A percentile compares a stretch with the other conserved stretches of the same genome.
phyloP scores from a whole-genome alignment of 2,888 invertebrate genomes.

The Mongoloraphidia duomilia region DNA sequence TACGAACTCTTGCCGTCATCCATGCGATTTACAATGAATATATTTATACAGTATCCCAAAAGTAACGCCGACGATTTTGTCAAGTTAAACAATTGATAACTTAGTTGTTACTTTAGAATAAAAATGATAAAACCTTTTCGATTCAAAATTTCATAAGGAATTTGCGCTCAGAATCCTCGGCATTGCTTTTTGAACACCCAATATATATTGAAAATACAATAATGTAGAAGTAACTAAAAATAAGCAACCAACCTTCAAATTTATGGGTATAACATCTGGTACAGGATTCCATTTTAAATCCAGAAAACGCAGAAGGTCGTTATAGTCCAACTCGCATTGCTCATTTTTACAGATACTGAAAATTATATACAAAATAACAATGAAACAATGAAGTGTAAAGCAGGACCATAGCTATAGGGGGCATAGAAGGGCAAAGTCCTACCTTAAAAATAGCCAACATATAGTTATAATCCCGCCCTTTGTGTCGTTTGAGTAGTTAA shows the following conservation, averaged over 20 bases:
- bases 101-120: not conserved
- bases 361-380: slow-evolving; percentile 4
- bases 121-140: not conserved
- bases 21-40: too few species aligned
- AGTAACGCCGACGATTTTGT: not conserved
- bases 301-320: slow-evolving; percentile 55
- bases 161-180: not conserved
- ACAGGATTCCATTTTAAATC: slow-evolving; percentile 45
- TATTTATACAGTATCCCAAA: too few species aligned
- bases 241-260: slow-evolving; percentile 30
- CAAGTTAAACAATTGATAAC: not conserved
- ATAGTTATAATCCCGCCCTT: too few species aligned
- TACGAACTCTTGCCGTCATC: too few species aligned
- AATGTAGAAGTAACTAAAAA: not conserved
- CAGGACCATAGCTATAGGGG: too few species aligned
- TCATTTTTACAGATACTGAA: slow-evolving; percentile 47
- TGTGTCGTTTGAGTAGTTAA: too few species aligned
- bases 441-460: too few species aligned
- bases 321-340: slow-evolving; percentile 46
- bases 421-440: too few species aligned
- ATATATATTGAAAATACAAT: not conserved
- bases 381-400: too few species aligned
- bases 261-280: slow-evolving; percentile 33
- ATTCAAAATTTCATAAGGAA: slow-evolving; percentile 3
- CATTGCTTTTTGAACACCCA: too few species aligned